Percentiles rank a stretch among this genome's conserved stretches.
phyloP scores from a whole-genome alignment of 2,797 vertebrate genomes.

The Takifugu rubripes region DNA sequence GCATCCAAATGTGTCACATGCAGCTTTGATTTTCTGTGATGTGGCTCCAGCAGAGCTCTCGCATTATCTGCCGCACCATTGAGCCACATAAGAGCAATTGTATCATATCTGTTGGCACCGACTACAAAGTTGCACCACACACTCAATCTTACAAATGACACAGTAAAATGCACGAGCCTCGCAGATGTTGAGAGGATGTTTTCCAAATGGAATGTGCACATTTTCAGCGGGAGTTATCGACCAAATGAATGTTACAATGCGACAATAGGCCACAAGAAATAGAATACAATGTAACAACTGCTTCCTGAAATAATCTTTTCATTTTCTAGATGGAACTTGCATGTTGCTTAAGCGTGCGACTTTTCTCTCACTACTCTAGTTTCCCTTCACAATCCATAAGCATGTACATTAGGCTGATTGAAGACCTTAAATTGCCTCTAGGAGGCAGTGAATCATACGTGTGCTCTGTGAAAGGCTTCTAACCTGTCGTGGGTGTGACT shows the following conservation, averaged over 20 bases:
- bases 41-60: slow-evolving; percentile 35
- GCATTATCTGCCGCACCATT: slow-evolving; percentile 29
- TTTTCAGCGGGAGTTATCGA: slow-evolving; percentile 12
- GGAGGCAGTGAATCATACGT: too few relatives aligned
- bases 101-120: slow-evolving; percentile 37
- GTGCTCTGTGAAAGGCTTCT: too few relatives aligned
- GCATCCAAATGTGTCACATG: slow-evolving; percentile 18
- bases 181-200: slow-evolving; percentile 14
- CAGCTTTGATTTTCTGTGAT: slow-evolving; percentile 42
- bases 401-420: too few relatives aligned
- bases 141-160: slow-evolving; percentile 27
- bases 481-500: too few relatives aligned
- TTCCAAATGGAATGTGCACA: slow-evolving; percentile 28
- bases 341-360: too few relatives aligned
- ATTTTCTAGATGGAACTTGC: too few relatives aligned
- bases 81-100: slow-evolving; percentile 44
- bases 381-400: too few relatives aligned
- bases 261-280: not conserved
- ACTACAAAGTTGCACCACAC: slow-evolving; percentile 43
- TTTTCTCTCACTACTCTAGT: too few relatives aligned
- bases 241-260: slow-evolving; percentile 9
- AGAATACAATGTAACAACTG: slow-evolving; percentile 13
- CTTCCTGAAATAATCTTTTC: not conserved
- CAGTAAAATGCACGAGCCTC: slow-evolving; percentile 22
- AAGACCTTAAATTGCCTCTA: too few relatives aligned